These are phyloP conservation scores for Tenrec ecaudatus DNA, from an alignment of 2,113 vertebrate species.

Conservation along the genomic window DNA sequence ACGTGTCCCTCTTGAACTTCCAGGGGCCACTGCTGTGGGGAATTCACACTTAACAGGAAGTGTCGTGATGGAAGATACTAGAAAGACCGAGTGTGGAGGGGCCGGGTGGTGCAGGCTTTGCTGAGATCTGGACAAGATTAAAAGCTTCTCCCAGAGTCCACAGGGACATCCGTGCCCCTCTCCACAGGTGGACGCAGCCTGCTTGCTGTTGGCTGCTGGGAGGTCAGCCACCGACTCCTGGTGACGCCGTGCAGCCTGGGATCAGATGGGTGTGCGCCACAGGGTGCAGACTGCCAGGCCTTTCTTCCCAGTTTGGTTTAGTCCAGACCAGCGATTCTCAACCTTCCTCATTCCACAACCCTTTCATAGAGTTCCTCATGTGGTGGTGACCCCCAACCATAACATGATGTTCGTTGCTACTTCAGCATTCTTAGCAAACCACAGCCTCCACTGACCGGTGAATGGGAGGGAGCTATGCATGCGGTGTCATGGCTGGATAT, in stretches of 20 bases:
- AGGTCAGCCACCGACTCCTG: background rate
- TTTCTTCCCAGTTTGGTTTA: background rate
- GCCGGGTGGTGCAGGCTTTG: background rate
- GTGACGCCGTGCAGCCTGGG: background rate
- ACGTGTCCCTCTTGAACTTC: background rate
- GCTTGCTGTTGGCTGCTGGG: background rate
- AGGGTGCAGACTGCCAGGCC: background rate
- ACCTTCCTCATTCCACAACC: too few species aligned
- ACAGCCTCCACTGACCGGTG: background rate
- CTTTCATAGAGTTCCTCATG: too few species aligned
- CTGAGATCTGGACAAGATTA: background rate
- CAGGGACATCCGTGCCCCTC: background rate
- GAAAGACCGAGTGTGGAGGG: rapidly evolving
- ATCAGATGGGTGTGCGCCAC: background rate
- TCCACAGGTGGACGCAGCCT: background rate
- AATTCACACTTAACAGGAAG: too few species aligned
- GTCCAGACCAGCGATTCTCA: too few species aligned
- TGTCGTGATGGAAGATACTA: rapidly evolving
- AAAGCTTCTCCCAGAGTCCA: background rate
- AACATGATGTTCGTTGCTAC: too few species aligned
- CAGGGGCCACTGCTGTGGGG: background rate
- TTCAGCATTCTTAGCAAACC: background rate
- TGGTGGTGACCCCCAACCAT: too few species aligned
- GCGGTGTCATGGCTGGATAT: background rate
- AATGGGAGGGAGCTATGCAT: background rate